Evolutionary conservation across 2,797 vertebrate species (phyloP).

Genomic region (Enteromius unitaeniatus): DNA sequence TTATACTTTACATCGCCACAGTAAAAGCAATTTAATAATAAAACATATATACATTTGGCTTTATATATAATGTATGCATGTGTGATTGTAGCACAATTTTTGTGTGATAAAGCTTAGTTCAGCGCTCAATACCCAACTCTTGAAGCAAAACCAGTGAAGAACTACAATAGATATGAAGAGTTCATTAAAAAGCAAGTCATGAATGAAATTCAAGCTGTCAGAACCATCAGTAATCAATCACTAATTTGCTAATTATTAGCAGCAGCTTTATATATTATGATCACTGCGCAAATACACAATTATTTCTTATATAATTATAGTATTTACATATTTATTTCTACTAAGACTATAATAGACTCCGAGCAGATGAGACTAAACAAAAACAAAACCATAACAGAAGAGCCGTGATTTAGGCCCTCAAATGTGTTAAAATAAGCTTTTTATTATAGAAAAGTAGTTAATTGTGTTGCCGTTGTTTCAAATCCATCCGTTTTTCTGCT

Average conservation of each 20-base stretch:
- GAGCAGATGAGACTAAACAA: not conserved
- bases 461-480: not conserved
- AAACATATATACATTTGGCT: not conserved
- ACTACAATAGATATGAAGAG: no score
- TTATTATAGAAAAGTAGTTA: not conserved
- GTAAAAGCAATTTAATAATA: not conserved
- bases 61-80: not conserved
- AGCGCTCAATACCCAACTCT: not conserved
- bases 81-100: not conserved
- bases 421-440: not conserved
- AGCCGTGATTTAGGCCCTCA: not conserved
- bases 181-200: not conserved
- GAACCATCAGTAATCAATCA: not conserved
- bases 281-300: not conserved
- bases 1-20: not conserved
- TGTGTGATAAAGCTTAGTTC: not conserved
- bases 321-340: not conserved
- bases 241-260: not conserved
- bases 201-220: not conserved
- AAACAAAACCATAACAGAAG: slow-evolving; percentile 7
- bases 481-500: not conserved
- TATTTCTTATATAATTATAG: no score
- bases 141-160: not conserved
- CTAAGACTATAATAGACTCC: not conserved
- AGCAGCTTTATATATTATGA: not conserved